These are phyloP conservation scores for Oreochromis tanganicae DNA, from an alignment of 2,113 vertebrate genomes.

Conservation along the genomic window DNA sequence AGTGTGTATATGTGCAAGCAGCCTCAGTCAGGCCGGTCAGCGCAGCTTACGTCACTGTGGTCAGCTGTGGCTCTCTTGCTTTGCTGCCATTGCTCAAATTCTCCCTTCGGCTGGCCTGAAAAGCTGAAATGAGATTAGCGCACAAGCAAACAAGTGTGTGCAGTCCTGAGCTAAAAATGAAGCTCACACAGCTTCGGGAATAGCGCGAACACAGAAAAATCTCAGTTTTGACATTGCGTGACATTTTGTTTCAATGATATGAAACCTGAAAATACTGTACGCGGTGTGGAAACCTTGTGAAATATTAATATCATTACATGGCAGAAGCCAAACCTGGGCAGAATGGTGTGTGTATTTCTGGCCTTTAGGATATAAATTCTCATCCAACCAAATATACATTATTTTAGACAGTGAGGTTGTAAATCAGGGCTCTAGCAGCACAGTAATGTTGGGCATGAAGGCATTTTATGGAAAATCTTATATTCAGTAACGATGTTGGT, in stretches of 20 bases:
- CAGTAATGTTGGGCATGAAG: background rate
- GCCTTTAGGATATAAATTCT: slow-evolving; percentile 1
- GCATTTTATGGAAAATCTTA: background rate
- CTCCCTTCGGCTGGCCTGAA: slow-evolving; percentile 34
- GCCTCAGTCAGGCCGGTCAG: background rate
- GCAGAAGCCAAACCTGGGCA: background rate
- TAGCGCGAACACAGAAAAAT: background rate
- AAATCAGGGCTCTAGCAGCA: background rate
- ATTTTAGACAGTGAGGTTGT: background rate
- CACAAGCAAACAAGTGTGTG: slow-evolving; percentile 30
- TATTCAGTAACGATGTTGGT: background rate
- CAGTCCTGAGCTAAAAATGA: slow-evolving; percentile 43
- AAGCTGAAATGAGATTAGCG: slow-evolving; percentile 40
- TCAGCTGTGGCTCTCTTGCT: slow-evolving; percentile 50
- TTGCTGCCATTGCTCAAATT: slow-evolving; percentile 32
- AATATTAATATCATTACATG: background rate
- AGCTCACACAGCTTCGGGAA: background rate
- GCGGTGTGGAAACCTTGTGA: background rate
- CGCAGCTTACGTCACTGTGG: slow-evolving; percentile 49
- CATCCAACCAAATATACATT: slow-evolving; percentile 16
- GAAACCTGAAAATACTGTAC: background rate
- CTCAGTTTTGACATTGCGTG: background rate
- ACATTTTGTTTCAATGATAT: background rate
- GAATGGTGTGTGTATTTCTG: background rate
- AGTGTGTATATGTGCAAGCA: background rate